phyloP scores from a whole-genome alignment of 2,888 invertebrate genomes.

The Microctonus hyperodae region DNA sequence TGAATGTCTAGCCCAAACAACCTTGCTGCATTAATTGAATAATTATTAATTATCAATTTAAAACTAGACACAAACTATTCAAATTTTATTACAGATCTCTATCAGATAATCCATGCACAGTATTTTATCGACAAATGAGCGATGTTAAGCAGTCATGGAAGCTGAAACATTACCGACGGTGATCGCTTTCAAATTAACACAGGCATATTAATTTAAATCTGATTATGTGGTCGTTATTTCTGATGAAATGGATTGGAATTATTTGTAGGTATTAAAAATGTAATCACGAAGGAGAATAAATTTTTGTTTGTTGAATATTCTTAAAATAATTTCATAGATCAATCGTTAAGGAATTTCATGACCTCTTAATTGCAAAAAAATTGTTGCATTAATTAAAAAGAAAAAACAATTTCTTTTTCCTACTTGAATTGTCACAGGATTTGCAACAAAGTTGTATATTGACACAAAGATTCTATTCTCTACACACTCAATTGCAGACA shows the following conservation, averaged over 20 bases:
- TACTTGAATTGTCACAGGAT: neutral
- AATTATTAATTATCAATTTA: neutral
- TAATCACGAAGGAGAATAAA: too few species aligned
- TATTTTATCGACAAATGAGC: neutral
- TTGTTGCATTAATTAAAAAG: neutral
- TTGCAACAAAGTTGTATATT: neutral
- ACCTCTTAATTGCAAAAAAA: neutral
- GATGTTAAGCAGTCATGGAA: too few species aligned
- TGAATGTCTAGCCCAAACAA: neutral
- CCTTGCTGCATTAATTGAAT: neutral
- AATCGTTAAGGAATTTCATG: too few species aligned
- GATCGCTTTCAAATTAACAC: too few species aligned
- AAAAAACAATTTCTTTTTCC: too few species aligned
- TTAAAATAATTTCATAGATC: too few species aligned
- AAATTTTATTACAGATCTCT: neutral
- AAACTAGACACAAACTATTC: neutral
- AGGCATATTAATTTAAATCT: too few species aligned
- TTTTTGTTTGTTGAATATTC: too few species aligned
- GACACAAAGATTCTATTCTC: neutral
- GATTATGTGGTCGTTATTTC: too few species aligned
- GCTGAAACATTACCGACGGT: too few species aligned
- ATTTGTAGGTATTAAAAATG: too few species aligned
- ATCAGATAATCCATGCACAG: neutral
- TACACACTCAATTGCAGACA: neutral
- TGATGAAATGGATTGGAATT: too few species aligned